Evolutionary conservation across 2,113 vertebrate species (phyloP).

Genomic region (Alouatta palliata): DNA sequence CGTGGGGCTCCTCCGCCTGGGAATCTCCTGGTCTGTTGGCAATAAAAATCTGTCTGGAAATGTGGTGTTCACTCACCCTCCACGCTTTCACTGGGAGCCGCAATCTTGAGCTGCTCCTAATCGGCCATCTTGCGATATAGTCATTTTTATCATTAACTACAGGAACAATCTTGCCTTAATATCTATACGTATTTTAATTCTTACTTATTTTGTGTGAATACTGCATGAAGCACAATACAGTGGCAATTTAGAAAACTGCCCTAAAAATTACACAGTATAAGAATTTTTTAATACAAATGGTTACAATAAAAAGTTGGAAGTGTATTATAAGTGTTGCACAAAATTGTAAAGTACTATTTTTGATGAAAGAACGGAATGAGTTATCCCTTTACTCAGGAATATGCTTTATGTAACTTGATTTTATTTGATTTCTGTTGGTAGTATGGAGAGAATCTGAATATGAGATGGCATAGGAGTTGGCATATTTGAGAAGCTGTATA

Average conservation of each 20-base stretch:
- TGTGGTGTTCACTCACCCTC: no score
- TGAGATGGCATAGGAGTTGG: background rate
- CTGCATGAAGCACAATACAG: background rate
- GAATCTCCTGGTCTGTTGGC: no score
- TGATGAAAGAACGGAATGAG: background rate
- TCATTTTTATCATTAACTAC: background rate
- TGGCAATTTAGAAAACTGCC: background rate
- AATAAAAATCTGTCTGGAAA: no score
- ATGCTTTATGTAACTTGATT: background rate
- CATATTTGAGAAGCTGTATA: background rate
- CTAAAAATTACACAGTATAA: background rate
- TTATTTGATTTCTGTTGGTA: background rate
- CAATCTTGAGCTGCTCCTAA: no score
- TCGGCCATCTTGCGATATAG: background rate
- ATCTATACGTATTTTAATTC: background rate
- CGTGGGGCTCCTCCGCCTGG: no score
- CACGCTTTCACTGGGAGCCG: no score
- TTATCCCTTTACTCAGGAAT: background rate
- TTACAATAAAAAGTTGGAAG: background rate
- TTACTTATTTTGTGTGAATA: background rate
- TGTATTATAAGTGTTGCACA: background rate
- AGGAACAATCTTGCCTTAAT: background rate
- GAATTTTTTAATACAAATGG: background rate
- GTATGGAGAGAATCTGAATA: background rate
- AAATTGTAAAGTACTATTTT: background rate